Evolutionary conservation across 2,113 vertebrate species (phyloP).

Genomic region (Lutjanus erythropterus): DNA sequence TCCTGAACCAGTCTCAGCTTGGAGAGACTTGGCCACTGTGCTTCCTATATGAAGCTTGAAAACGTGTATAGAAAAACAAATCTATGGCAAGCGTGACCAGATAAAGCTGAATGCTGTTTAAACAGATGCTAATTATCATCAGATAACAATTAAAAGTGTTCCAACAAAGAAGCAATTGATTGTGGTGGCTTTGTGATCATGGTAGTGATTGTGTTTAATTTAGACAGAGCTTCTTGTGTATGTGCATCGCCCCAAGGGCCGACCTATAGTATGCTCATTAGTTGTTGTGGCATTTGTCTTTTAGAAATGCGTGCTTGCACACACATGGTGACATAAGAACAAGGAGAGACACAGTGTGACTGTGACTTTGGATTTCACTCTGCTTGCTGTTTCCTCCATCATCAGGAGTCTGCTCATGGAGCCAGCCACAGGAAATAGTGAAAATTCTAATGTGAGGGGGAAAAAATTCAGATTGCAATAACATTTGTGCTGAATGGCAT

Average conservation of each 20-base stretch:
- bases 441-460: constrained; percentile 38
- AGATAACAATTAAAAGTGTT: background rate
- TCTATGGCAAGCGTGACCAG: background rate
- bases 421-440: constrained; percentile 38
- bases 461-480: constrained; percentile 64
- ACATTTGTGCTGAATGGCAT: constrained; percentile 53
- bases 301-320: constrained; percentile 8
- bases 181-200: constrained; percentile 2
- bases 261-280: constrained; percentile 35
- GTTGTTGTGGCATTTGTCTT: constrained; percentile 9
- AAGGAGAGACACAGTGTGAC: constrained; percentile 24
- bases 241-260: constrained; percentile 7
- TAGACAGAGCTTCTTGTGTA: constrained; percentile 9
- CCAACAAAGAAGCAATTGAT: background rate
- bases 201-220: constrained; percentile 1
- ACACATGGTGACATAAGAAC: constrained; percentile 22
- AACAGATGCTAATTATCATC: background rate
- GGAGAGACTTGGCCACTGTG: background rate
- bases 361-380: constrained; percentile 53
- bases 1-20: background rate
- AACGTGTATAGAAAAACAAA: constrained; percentile 1
- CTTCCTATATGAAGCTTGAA: background rate
- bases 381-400: constrained; percentile 15
- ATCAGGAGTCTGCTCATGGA: constrained; percentile 59
- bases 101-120: background rate